phyloP scores from a whole-genome alignment of 1,140 invertebrate species.

The Parasteatoda tepidariorum region DNA sequence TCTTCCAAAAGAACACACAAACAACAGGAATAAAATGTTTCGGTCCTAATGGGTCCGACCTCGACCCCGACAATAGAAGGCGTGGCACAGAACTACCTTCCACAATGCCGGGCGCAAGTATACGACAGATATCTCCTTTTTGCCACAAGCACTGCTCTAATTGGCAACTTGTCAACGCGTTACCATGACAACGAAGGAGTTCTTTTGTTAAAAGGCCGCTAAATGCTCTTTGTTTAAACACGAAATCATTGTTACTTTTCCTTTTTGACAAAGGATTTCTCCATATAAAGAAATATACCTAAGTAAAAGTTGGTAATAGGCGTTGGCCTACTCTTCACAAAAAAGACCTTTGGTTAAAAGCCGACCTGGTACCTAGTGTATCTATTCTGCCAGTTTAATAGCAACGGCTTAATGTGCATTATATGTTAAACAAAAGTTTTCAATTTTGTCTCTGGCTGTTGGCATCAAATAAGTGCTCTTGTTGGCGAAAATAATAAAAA shows the following conservation, averaged over 20 bases:
- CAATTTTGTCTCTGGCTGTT: background rate
- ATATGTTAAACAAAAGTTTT: background rate
- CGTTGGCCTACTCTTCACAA: slow-evolving; percentile 7
- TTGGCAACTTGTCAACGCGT: slow-evolving; percentile 51
- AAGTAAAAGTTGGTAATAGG: background rate
- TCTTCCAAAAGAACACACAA: background rate
- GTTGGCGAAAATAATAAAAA: background rate
- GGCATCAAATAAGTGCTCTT: background rate
- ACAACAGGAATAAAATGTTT: background rate
- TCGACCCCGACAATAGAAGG: slow-evolving; percentile 44
- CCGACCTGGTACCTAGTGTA: background rate
- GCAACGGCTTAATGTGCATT: background rate
- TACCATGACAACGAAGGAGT: slow-evolving; percentile 1
- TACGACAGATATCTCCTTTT: slow-evolving; percentile 36
- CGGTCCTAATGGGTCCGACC: slow-evolving; percentile 26
- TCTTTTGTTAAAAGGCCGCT: slow-evolving; percentile 20
- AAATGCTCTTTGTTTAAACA: slow-evolving; percentile 38
- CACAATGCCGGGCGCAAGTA: slow-evolving; percentile 41
- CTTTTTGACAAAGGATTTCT: background rate
- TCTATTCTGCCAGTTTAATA: background rate
- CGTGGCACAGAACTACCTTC: background rate
- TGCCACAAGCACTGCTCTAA: slow-evolving; percentile 40
- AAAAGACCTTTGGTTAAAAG: slow-evolving; percentile 15
- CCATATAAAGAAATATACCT: background rate
- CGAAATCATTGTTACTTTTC: slow-evolving; percentile 29